phyloP scores from a whole-genome alignment of 2,888 invertebrate species.

The Syrphus vitripennis region DNA sequence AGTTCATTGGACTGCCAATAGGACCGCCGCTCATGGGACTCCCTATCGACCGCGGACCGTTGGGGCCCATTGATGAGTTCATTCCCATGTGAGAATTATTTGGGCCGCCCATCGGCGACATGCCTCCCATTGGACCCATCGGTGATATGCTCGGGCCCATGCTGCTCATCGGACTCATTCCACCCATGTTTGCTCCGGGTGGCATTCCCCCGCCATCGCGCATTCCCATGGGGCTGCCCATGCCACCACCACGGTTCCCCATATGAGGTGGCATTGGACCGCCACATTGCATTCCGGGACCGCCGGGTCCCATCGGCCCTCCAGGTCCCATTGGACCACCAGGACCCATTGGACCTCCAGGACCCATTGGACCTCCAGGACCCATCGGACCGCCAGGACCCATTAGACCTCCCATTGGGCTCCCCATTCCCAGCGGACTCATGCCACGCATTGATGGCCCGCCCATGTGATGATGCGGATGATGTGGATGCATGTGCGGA shows the following conservation, averaged over 20 bases:
- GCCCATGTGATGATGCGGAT: constrained; percentile 86
- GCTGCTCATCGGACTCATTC: constrained; percentile 82
- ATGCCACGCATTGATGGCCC: constrained; percentile 81
- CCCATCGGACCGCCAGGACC: constrained; percentile 74
- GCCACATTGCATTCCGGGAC: constrained; percentile 75
- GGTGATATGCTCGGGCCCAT: constrained; percentile 82
- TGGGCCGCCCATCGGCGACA: constrained; percentile 87
- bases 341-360: constrained; percentile 76
- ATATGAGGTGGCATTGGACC: constrained; percentile 79
- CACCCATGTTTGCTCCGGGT: constrained; percentile 79
- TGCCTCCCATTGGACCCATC: constrained; percentile 81
- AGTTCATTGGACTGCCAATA: constrained; percentile 86
- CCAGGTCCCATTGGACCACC: constrained; percentile 72
- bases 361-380: constrained; percentile 75
- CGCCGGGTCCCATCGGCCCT: constrained; percentile 66
- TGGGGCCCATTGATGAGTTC: constrained; percentile 82
- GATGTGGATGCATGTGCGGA: constrained; percentile 88
- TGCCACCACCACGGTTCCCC: constrained; percentile 79
- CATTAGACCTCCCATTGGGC: constrained; percentile 73
- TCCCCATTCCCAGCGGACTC: constrained; percentile 78
- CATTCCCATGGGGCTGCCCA: constrained; percentile 83
- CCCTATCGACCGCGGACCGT: constrained; percentile 84
- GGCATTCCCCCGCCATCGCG: constrained; percentile 82
- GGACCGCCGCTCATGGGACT: constrained; percentile 86
- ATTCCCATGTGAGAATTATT: constrained; percentile 85